Conservation (phyloP, 1,140 invertebrate genomes). For the Solenopsis fugax region DNA sequence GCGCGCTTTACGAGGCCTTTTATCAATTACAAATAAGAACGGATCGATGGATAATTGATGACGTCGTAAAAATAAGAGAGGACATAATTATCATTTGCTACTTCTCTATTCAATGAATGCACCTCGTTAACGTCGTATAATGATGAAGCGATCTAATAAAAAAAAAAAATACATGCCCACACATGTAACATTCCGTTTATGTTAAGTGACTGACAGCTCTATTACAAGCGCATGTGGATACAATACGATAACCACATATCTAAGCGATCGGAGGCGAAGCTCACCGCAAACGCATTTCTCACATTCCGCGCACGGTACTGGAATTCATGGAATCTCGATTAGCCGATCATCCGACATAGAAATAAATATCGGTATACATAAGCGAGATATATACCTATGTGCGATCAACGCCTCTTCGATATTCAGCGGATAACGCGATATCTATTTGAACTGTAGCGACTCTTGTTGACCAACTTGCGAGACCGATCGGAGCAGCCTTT, state of each 20-base stretch:
- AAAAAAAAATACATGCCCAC: not conserved
- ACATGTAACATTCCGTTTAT: not conserved
- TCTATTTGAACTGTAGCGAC: not conserved
- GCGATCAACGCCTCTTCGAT: conserved; percentile 14
- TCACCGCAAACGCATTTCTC: conserved; percentile 50
- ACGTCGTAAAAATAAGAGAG: not conserved
- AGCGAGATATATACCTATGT: not conserved
- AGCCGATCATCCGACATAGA: conserved; percentile 30
- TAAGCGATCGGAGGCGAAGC: conserved; percentile 37
- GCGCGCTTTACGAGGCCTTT: not conserved
- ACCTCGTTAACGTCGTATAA: not conserved
- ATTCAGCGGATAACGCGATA: not conserved
- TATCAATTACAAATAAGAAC: conserved; percentile 42
- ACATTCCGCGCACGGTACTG: conserved; percentile 39
- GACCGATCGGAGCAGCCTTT: conserved; percentile 15
- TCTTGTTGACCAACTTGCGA: conserved; percentile 20
- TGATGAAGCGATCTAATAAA: not conserved
- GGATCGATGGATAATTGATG: conserved; percentile 13
- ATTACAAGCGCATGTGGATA: conserved; percentile 23
- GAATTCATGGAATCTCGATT: conserved; percentile 64
- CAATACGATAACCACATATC: conserved; percentile 35
- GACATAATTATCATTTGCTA: conserved; percentile 20
- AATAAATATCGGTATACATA: conserved; percentile 40
- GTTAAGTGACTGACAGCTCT: conserved; percentile 39
- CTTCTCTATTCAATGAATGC: not conserved